These are phyloP conservation scores for Cataglyphis livida DNA, from an alignment of 2,888 invertebrate species.

Conservation along the genomic window DNA sequence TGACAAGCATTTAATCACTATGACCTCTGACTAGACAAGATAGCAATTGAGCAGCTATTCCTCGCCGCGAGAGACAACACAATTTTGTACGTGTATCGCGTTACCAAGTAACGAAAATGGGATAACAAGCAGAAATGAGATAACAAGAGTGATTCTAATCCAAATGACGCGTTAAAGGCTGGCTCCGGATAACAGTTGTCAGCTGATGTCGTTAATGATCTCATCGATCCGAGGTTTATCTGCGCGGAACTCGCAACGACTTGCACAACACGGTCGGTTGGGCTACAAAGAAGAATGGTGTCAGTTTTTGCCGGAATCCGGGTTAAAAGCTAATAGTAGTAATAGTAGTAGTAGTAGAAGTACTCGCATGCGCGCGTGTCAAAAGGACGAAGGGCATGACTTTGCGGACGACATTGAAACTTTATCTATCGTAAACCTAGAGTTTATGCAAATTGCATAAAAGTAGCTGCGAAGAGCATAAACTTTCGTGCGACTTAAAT, in stretches of 20 bases:
- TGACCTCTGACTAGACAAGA: conserved; percentile 8
- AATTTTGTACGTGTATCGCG: conserved; percentile 35
- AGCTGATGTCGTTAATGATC: conserved; percentile 34
- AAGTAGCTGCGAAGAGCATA: conserved; percentile 3
- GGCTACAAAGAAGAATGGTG: conserved; percentile 27
- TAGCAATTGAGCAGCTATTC: conserved; percentile 33
- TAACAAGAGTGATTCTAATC: conserved; percentile 32
- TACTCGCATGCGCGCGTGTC: background rate
- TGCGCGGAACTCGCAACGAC: background rate
- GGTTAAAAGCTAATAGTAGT: background rate
- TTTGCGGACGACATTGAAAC: conserved; percentile 27
- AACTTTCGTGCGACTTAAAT: background rate
- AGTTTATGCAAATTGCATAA: conserved; percentile 10
- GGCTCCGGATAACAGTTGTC: background rate
- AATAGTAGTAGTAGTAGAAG: too few species aligned
- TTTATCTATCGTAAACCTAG: background rate
- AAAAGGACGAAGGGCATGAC: conserved; percentile 20
- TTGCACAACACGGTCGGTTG: background rate
- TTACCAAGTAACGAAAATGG: conserved; percentile 34
- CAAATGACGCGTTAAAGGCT: conserved; percentile 42
- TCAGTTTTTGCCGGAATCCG: background rate
- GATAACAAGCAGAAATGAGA: conserved; percentile 34
- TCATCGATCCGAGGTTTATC: conserved; percentile 42
- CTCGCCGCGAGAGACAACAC: background rate
- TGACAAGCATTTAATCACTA: conserved; percentile 22